Evolutionary conservation across 2,113 vertebrate genomes (phyloP).

Genomic region (Melanocharis versteri): DNA sequence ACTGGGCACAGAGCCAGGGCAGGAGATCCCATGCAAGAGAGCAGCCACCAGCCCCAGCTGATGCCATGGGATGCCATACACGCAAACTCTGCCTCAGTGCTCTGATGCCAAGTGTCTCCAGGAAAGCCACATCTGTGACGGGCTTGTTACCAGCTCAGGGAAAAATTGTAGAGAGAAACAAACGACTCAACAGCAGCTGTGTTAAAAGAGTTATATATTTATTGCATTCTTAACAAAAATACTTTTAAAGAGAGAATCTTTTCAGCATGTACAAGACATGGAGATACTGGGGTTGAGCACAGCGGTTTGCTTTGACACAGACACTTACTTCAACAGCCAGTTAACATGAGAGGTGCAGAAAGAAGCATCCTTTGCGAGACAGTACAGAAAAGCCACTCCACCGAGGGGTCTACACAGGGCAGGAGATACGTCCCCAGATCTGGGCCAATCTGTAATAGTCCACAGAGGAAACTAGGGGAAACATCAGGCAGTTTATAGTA

Average conservation of each 20-base stretch:
- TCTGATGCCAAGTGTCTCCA: background rate
- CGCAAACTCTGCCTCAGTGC: background rate
- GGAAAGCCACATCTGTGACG: background rate
- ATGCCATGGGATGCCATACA: background rate
- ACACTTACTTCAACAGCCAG: constrained; percentile 44
- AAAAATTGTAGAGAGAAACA: background rate
- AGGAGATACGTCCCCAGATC: background rate
- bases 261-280: constrained; percentile 52
- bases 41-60: background rate
- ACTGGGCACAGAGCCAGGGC: background rate
- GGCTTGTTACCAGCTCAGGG: background rate
- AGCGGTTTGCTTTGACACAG: constrained; percentile 26
- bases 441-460: constrained; percentile 1
- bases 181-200: constrained; percentile 5
- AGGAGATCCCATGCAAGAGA: background rate
- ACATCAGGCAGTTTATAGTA: background rate
- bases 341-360: background rate
- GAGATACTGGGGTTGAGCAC: background rate
- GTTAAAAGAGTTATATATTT: constrained; percentile 71
- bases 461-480: constrained; percentile 27
- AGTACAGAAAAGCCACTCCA: constrained; percentile 45
- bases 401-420: background rate
- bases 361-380: background rate
- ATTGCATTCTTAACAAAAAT: constrained; percentile 78
- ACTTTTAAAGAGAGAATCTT: constrained; percentile 45